Evolutionary conservation across 2,888 invertebrate species (phyloP).

Genomic region (Ichneumoninae sp.): DNA sequence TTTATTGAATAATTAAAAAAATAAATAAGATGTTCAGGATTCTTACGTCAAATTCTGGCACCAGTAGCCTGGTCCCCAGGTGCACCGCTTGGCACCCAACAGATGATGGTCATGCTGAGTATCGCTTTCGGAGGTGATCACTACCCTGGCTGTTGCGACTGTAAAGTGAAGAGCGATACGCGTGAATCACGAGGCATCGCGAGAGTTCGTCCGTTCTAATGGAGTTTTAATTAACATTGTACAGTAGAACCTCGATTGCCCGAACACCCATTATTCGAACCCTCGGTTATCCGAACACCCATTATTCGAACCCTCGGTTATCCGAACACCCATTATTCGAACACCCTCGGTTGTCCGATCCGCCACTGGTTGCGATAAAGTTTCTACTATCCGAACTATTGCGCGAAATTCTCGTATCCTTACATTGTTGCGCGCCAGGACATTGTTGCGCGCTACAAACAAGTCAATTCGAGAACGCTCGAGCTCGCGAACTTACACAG

Average conservation of each 20-base stretch:
- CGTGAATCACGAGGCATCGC: slow-evolving; percentile 2
- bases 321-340: no score
- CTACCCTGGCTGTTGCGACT: slow-evolving; percentile 77
- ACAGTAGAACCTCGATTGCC: not conserved
- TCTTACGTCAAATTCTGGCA: slow-evolving; percentile 88
- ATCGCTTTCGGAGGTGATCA: slow-evolving; percentile 72
- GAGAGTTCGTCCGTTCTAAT: not conserved
- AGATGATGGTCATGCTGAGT: slow-evolving; percentile 68
- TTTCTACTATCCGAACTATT: no score
- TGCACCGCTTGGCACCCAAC: slow-evolving; percentile 88
- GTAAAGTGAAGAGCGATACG: slow-evolving; percentile 54
- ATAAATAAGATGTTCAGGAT: not conserved
- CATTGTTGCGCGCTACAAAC: no score
- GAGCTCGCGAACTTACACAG: no score
- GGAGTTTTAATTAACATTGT: not conserved
- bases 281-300: no score
- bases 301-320: no score
- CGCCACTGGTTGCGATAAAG: no score
- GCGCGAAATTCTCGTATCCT: no score
- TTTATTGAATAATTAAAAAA: not conserved
- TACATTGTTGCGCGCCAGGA: no score
- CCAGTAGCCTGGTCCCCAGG: slow-evolving; percentile 93
- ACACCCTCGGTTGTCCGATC: no score
- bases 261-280: no score
- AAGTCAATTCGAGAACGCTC: no score